Percentiles rank a stretch among this genome's conserved stretches.
These are phyloP conservation scores for Cheilosia variabilis DNA, from an alignment of 2,888 invertebrate species.

Conservation along the genomic window DNA sequence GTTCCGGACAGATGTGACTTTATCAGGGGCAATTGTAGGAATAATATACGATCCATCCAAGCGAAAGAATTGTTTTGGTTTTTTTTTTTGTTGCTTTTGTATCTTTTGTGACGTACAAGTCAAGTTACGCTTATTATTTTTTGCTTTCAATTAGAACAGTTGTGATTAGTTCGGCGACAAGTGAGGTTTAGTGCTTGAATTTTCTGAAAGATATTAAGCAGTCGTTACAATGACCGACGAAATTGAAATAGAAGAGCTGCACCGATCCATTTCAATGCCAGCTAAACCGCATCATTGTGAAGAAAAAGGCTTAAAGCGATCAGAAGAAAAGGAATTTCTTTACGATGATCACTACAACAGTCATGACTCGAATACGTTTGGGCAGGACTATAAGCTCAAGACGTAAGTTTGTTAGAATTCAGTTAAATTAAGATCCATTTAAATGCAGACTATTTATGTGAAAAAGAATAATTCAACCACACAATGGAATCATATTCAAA, in stretches of 20 bases:
- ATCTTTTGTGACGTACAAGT: conserved; percentile 52
- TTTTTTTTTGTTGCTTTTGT: conserved; percentile 12
- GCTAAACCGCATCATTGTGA: conserved; percentile 81
- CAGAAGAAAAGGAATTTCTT: conserved; percentile 81
- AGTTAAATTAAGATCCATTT: too few species aligned
- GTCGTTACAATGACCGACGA: conserved; percentile 44
- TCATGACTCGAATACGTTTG: conserved; percentile 57
- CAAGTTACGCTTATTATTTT: conserved; percentile 23
- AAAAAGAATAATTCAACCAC: too few species aligned
- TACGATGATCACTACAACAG: conserved; percentile 72
- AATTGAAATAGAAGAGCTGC: conserved; percentile 76
- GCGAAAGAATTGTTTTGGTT: conserved; percentile 25
- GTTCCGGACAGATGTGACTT: conserved; percentile 60
- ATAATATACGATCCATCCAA: conserved; percentile 63
- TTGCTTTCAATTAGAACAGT: conserved; percentile 60
- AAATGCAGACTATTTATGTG: too few species aligned
- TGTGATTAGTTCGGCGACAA: conserved; percentile 49
- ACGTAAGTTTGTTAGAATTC: conserved; percentile 59
- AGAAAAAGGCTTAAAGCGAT: conserved; percentile 79
- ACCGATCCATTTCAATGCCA: conserved; percentile 82
- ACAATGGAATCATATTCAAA: too few species aligned
- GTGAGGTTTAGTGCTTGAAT: conserved; percentile 37
- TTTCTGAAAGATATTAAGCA: conserved; percentile 2
- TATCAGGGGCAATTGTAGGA: conserved; percentile 53
- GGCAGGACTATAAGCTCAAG: conserved; percentile 35